Conservation (phyloP, 2,113 vertebrate species). For the Nymphicus hollandicus region DNA sequence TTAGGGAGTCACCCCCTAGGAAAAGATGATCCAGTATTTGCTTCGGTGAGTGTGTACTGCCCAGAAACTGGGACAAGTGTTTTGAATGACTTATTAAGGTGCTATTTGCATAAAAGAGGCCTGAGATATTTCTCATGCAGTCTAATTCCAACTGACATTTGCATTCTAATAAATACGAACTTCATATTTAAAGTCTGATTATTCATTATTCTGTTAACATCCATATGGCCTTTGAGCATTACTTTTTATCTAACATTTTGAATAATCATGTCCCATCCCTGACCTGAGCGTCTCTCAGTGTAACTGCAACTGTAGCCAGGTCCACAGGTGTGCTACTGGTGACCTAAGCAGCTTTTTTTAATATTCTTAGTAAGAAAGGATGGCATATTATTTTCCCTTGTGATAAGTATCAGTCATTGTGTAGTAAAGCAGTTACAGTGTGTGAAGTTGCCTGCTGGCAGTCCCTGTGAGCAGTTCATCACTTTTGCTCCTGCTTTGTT, state of each 20-base stretch:
- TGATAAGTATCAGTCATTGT: conserved; percentile 49
- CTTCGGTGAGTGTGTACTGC: fast-evolving
- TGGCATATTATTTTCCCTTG: conserved; percentile 4
- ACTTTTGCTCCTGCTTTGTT: background rate
- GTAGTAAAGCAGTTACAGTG: background rate
- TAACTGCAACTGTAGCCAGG: background rate
- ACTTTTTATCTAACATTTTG: background rate
- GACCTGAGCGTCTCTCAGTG: background rate
- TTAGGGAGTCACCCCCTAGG: background rate
- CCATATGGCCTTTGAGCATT: background rate
- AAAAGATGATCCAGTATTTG: background rate
- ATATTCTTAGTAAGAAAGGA: conserved; percentile 9
- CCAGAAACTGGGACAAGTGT: background rate
- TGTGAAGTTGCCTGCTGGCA: conserved; percentile 38
- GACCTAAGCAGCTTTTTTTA: conserved; percentile 36
- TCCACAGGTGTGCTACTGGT: background rate
- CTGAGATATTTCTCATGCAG: background rate
- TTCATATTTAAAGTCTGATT: background rate
- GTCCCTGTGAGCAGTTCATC: conserved; percentile 24
- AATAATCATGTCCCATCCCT: background rate
- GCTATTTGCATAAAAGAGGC: background rate
- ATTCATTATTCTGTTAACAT: background rate
- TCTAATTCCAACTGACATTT: conserved; percentile 7
- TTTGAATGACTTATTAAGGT: background rate
- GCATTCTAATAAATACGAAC: conserved; percentile 15